Conservation (phyloP, 2,797 vertebrate genomes). For the Rhinogobio ventralis region DNA sequence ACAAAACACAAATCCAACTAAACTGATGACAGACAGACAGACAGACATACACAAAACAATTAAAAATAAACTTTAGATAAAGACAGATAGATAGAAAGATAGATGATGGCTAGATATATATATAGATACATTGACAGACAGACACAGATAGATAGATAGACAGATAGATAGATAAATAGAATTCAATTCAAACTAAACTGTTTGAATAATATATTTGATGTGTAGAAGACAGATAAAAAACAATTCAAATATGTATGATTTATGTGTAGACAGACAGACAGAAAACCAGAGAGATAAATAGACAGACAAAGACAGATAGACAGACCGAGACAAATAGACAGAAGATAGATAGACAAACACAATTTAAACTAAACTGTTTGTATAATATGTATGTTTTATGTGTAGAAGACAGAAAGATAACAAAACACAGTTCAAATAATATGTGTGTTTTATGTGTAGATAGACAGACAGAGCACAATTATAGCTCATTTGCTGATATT, state of each 20-base stretch:
- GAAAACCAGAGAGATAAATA: too few relatives aligned
- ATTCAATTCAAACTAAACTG: too few relatives aligned
- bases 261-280: too few relatives aligned
- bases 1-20: background rate
- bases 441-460: background rate
- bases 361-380: too few relatives aligned
- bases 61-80: too few relatives aligned
- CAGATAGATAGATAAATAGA: too few relatives aligned
- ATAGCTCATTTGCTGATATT: background rate
- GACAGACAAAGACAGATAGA: background rate
- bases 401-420: background rate
- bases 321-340: background rate
- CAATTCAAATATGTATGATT: too few relatives aligned
- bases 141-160: accelerated
- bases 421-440: background rate
- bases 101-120: too few relatives aligned
- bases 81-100: background rate
- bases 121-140: background rate
- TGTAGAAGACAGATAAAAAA: too few relatives aligned
- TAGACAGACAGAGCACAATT: background rate
- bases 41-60: too few relatives aligned
- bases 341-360: background rate
- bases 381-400: background rate
- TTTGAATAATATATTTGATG: too few relatives aligned
- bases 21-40: background rate